A percentile compares a stretch with the other conserved stretches of the same genome.
These are phyloP conservation scores for Elegia similella DNA, from an alignment of 2,888 invertebrate species.

Conservation along the genomic window DNA sequence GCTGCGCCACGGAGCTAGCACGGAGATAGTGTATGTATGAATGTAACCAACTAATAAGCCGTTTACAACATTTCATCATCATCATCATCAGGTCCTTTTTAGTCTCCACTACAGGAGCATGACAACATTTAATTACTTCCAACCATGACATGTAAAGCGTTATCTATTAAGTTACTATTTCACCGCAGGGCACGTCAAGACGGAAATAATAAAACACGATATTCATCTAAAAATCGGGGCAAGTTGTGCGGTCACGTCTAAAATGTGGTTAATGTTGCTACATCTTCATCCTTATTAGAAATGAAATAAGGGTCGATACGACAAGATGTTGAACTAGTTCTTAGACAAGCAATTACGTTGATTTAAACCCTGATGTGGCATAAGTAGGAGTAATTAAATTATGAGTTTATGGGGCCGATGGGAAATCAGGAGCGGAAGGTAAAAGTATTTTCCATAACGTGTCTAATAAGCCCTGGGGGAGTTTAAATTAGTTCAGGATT, in stretches of 20 bases:
- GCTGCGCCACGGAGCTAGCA: no score
- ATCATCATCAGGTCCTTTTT: no score
- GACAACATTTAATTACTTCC: conserved; percentile 2
- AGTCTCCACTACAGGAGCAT: no score
- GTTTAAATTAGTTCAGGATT: background rate
- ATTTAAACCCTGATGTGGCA: conserved; percentile 8
- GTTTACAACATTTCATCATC: background rate
- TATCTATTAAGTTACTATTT: background rate
- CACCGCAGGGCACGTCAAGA: background rate
- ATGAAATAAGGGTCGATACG: background rate
- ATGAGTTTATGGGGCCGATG: conserved; percentile 5
- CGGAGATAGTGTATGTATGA: no score
- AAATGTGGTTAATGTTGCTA: background rate
- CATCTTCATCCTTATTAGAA: background rate
- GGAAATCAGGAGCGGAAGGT: conserved; percentile 5
- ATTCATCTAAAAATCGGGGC: background rate
- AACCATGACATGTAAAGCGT: background rate
- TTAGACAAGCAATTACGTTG: conserved; percentile 12
- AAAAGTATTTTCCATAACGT: conserved; percentile 4
- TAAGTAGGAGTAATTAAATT: conserved; percentile 13
- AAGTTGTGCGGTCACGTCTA: background rate
- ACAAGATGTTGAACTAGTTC: background rate
- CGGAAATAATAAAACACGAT: conserved; percentile 13
- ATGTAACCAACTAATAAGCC: conserved; percentile 1
- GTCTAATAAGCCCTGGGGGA: background rate